These are phyloP conservation scores for Drosophila kikkawai DNA, from an alignment of 1,140 invertebrate species.

Conservation along the genomic window DNA sequence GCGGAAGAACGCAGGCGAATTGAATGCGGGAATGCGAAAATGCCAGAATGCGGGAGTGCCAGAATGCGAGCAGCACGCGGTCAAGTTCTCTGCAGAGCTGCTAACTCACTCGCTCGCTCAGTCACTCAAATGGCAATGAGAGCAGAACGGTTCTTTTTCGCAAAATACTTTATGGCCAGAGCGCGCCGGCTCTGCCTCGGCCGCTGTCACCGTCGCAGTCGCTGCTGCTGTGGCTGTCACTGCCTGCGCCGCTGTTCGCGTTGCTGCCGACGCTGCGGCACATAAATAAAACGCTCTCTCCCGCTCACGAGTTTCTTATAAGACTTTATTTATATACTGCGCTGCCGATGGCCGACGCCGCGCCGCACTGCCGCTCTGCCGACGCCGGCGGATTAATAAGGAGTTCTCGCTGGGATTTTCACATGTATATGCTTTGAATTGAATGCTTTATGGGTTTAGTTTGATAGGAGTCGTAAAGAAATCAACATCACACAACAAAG, in stretches of 20 bases:
- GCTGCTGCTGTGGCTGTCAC: constrained; percentile 7
- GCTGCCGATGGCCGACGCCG: constrained; percentile 21
- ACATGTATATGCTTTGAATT: constrained; percentile 85
- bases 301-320: constrained; percentile 46
- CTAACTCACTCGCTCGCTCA: constrained; percentile 56
- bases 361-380: constrained; percentile 34
- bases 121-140: constrained; percentile 56
- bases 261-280: constrained; percentile 33
- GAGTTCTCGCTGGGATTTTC: constrained; percentile 85
- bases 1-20: constrained; percentile 20
- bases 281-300: constrained; percentile 51
- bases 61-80: constrained; percentile 18
- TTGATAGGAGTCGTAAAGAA: constrained; percentile 85
- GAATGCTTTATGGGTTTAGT: constrained; percentile 86
- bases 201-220: not conserved
- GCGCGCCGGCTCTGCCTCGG: constrained; percentile 31
- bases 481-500: constrained; percentile 85
- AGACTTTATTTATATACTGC: constrained; percentile 50
- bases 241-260: constrained; percentile 15
- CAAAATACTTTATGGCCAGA: constrained; percentile 79
- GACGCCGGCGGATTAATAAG: constrained; percentile 80
- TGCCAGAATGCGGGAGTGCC: constrained; percentile 22
- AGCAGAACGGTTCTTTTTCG: constrained; percentile 69
- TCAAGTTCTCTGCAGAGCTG: constrained; percentile 31
- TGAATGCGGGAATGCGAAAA: constrained; percentile 26